Evolutionary conservation across 2,113 vertebrate species (phyloP).

Genomic region (Sander vitreus): DNA sequence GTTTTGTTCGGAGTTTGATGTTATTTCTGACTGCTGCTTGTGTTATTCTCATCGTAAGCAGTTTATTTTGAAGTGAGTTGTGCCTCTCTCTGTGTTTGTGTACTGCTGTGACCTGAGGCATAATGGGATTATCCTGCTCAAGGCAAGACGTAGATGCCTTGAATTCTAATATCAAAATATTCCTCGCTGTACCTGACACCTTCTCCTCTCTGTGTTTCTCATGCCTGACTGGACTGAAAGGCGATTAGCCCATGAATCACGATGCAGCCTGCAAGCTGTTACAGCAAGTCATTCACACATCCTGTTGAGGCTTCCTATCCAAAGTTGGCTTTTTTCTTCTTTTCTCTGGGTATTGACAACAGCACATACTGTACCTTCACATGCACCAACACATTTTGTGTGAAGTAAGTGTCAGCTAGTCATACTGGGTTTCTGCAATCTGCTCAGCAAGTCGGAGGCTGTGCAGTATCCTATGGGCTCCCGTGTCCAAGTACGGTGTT

Average conservation of each 20-base stretch:
- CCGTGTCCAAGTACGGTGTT: conserved; percentile 61
- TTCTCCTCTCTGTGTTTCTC: conserved; percentile 63
- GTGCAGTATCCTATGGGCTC: conserved; percentile 39
- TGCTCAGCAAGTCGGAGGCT: conserved; percentile 39
- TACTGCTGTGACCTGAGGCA: conserved; percentile 70
- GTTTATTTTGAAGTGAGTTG: conserved; percentile 76
- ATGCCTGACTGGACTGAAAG: conserved; percentile 64
- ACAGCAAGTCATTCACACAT: conserved; percentile 64
- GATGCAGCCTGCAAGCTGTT: conserved; percentile 53
- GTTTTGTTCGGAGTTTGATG: conserved; percentile 69
- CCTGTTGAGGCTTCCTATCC: conserved; percentile 32
- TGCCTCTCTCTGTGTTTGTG: conserved; percentile 47
- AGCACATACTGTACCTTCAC: conserved; percentile 44
- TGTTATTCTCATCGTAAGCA: conserved; percentile 70
- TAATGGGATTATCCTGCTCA: conserved; percentile 79
- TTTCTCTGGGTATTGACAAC: conserved; percentile 18
- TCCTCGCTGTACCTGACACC: conserved; percentile 68
- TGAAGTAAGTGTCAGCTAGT: conserved; percentile 38
- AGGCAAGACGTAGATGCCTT: conserved; percentile 66
- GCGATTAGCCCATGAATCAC: conserved; percentile 67
- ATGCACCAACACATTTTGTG: conserved; percentile 13
- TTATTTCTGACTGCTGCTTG: conserved; percentile 70
- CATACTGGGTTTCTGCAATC: not conserved
- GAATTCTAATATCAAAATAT: conserved; percentile 78
- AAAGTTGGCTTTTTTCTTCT: conserved; percentile 3